Percentiles rank a stretch among this genome's conserved stretches.
These are phyloP conservation scores for Meloidogyne hapla DNA, from an alignment of 1,140 invertebrate genomes.

Conservation along the genomic window DNA sequence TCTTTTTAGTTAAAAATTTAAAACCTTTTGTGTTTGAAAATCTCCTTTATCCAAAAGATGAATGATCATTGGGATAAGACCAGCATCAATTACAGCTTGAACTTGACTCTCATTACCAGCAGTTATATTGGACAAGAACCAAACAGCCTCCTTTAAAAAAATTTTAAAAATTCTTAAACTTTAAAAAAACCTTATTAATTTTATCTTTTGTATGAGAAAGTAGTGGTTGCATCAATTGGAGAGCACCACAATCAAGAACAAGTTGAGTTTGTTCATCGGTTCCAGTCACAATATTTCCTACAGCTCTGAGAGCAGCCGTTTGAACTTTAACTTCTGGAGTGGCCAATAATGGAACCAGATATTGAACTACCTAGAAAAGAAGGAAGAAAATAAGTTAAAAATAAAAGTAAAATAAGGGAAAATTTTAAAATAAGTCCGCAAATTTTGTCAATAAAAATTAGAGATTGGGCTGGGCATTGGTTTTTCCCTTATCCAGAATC, in stretches of 20 bases:
- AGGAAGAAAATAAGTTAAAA: background rate
- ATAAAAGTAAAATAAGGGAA: background rate
- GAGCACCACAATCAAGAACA: slow-evolving; percentile 85
- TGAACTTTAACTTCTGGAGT: slow-evolving; percentile 94
- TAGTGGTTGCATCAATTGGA: slow-evolving; percentile 84
- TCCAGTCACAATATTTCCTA: slow-evolving; percentile 98
- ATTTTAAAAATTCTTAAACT: background rate
- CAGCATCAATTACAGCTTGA: slow-evolving; percentile 91
- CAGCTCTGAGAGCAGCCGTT: slow-evolving; percentile 89
- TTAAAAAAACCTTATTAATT: slow-evolving; percentile 72
- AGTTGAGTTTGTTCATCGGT: slow-evolving; percentile 97
- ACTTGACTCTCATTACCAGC: slow-evolving; percentile 91
- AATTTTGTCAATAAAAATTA: too few species aligned
- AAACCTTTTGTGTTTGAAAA: slow-evolving; percentile 89
- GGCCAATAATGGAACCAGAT: slow-evolving; percentile 86
- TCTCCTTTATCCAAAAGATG: slow-evolving; percentile 85
- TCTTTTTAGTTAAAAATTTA: too few species aligned
- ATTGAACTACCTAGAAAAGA: slow-evolving; percentile 72
- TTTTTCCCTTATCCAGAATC: too few species aligned
- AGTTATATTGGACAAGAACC: slow-evolving; percentile 98
- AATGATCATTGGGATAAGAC: slow-evolving; percentile 88
- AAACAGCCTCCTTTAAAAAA: slow-evolving; percentile 80
- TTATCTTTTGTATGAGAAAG: slow-evolving; percentile 83
- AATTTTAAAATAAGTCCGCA: too few species aligned
- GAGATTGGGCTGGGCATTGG: too few species aligned